A percentile compares a stretch with the other conserved stretches of the same genome.
phyloP scores from a whole-genome alignment of 2,888 invertebrate genomes.

The Yponomeuta sedellus region DNA sequence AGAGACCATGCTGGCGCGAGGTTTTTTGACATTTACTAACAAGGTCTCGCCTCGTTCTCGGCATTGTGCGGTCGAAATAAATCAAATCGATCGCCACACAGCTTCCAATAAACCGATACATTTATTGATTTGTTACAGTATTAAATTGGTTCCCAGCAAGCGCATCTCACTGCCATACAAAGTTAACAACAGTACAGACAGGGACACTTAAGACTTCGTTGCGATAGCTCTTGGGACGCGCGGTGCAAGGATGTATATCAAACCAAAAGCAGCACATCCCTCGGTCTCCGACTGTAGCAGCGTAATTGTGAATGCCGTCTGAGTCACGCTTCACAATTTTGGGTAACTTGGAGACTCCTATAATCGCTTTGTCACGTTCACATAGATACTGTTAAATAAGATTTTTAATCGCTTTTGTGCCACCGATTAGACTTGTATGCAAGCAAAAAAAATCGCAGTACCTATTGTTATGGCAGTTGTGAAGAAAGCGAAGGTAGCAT shows the following conservation, averaged over 20 bases:
- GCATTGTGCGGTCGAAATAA: slow-evolving; percentile 63
- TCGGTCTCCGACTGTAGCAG: too few relatives aligned
- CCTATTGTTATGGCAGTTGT: too few relatives aligned
- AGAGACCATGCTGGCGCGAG: slow-evolving; percentile 34
- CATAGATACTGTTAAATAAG: neutral
- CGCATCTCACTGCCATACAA: slow-evolving; percentile 38
- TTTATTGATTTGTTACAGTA: slow-evolving; percentile 76
- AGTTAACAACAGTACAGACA: slow-evolving; percentile 6
- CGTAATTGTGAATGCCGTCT: neutral
- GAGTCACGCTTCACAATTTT: slow-evolving; percentile 13
- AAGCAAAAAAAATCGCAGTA: too few relatives aligned
- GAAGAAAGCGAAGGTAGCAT: too few relatives aligned
- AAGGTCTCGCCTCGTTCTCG: slow-evolving; percentile 59
- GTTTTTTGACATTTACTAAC: slow-evolving; percentile 72
- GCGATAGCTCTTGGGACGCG: too few relatives aligned
- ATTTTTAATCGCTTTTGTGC: too few relatives aligned
- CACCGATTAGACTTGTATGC: too few relatives aligned
- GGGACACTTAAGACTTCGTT: neutral
- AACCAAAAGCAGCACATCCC: too few relatives aligned
- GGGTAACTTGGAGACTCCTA: slow-evolving; percentile 6
- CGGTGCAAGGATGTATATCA: too few relatives aligned
- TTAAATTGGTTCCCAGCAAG: slow-evolving; percentile 73
- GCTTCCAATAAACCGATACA: slow-evolving; percentile 75
- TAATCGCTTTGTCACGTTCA: slow-evolving; percentile 11
- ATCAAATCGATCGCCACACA: slow-evolving; percentile 72